phyloP scores from a whole-genome alignment of 2,113 vertebrate species.

The Nesoenas mayeri region DNA sequence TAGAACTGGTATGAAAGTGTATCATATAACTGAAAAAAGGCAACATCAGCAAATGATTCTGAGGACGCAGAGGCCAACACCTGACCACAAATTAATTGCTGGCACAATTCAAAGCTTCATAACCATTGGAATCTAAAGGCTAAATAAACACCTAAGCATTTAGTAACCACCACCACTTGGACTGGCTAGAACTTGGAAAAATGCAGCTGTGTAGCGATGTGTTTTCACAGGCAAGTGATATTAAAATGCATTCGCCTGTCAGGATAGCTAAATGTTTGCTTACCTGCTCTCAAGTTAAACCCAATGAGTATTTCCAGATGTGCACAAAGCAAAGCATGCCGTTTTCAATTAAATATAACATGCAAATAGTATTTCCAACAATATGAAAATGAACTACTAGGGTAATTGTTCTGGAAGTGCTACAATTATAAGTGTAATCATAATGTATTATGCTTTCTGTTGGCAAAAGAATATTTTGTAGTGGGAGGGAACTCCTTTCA shows the following conservation, averaged over 20 bases:
- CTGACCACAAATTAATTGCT: not conserved
- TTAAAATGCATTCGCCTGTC: not conserved
- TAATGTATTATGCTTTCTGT: slow-evolving; percentile 3
- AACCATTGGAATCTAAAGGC: rapidly evolving
- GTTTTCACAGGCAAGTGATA: not conserved
- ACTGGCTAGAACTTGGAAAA: not conserved
- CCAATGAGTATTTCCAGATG: not conserved
- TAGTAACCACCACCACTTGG: not conserved
- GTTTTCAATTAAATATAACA: slow-evolving; percentile 54
- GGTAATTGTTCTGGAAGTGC: slow-evolving; percentile 37
- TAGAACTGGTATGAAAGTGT: not conserved
- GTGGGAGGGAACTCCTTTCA: slow-evolving; percentile 1
- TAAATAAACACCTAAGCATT: not conserved
- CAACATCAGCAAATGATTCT: not conserved
- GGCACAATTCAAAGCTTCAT: not conserved
- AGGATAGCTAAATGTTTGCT: not conserved
- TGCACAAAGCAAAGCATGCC: not conserved
- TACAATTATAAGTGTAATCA: slow-evolving; percentile 26
- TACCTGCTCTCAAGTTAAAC: not conserved
- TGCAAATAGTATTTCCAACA: slow-evolving; percentile 44
- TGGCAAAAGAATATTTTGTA: slow-evolving; percentile 26
- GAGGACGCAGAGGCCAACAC: not conserved
- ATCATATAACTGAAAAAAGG: not conserved
- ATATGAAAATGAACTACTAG: slow-evolving; percentile 28
- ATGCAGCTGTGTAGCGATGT: rapidly evolving